A percentile compares a stretch with the other conserved stretches of the same genome.
Evolutionary conservation across 2,113 vertebrate genomes (phyloP).

Genomic region (Hypomesus transpacificus): DNA sequence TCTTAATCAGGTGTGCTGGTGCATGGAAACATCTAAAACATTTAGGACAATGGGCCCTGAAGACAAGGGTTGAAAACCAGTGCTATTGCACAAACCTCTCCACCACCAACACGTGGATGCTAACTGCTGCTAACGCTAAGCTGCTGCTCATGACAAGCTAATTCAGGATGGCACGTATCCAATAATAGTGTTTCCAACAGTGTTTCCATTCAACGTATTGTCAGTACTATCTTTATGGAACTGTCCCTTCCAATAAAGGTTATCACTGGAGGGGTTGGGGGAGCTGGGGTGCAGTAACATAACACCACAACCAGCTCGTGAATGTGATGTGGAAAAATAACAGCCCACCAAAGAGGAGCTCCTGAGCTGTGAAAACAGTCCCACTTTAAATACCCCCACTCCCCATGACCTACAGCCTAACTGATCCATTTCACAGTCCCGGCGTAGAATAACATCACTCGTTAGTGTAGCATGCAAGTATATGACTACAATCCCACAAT

Average conservation of each 20-base stretch:
- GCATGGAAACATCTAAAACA: too few species aligned
- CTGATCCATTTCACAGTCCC: background rate
- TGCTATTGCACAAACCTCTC: too few species aligned
- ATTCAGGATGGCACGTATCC: background rate
- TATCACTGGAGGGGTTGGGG: conserved; percentile 25
- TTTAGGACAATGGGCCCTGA: too few species aligned
- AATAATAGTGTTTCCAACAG: conserved; percentile 32
- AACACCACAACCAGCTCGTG: conserved; percentile 46
- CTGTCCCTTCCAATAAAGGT: conserved; percentile 32
- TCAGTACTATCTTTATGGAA: conserved; percentile 43
- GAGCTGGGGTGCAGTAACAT: conserved; percentile 21
- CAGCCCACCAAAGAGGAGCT: conserved; percentile 27
- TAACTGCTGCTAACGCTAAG: too few species aligned
- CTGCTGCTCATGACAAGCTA: too few species aligned
- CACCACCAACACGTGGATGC: too few species aligned
- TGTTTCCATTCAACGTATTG: background rate
- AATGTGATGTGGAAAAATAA: conserved; percentile 59
- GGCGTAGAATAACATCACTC: too few species aligned
- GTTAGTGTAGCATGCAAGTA: too few species aligned
- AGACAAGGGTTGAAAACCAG: too few species aligned
- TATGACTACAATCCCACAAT: too few species aligned
- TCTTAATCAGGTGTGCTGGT: too few species aligned
- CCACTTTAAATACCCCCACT: conserved; percentile 50
- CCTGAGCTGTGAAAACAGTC: conserved; percentile 46
- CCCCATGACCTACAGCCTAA: background rate